These are phyloP conservation scores for Gymnodraco acuticeps DNA, from an alignment of 2,797 vertebrate genomes.

Conservation along the genomic window DNA sequence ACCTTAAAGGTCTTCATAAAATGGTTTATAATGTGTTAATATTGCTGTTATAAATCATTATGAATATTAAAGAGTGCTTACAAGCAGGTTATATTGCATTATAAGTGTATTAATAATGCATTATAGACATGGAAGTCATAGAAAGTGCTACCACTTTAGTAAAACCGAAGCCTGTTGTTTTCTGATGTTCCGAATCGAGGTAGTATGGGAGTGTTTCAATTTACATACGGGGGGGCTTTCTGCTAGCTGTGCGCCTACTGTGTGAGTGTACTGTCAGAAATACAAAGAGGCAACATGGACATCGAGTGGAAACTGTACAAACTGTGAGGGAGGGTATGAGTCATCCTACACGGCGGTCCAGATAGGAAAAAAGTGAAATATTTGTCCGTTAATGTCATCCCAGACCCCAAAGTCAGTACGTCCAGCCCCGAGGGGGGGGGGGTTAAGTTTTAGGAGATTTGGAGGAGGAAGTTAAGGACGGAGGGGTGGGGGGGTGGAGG, in stretches of 20 bases:
- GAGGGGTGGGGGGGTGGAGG: conserved; percentile 67
- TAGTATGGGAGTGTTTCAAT: conserved; percentile 83
- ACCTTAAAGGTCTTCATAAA: too few relatives aligned
- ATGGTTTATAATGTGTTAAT: too few relatives aligned
- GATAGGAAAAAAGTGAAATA: conserved; percentile 78
- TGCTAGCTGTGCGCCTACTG: conserved; percentile 62
- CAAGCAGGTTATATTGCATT: too few relatives aligned
- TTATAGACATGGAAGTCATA: too few relatives aligned
- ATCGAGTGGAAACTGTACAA: conserved; percentile 78
- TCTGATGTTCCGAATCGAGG: conserved; percentile 83
- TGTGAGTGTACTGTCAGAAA: conserved; percentile 62
- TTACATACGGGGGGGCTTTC: conserved; percentile 56
- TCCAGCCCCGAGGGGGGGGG: conserved; percentile 81
- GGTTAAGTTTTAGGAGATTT: conserved; percentile 30
- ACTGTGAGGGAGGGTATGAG: conserved; percentile 74
- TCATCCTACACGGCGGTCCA: conserved; percentile 74
- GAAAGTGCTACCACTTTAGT: too few relatives aligned
- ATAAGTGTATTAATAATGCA: too few relatives aligned
- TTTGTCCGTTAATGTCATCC: conserved; percentile 74
- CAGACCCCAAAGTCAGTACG: conserved; percentile 75
- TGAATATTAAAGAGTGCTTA: too few relatives aligned
- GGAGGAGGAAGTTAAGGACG: not conserved
- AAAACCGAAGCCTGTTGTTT: conserved; percentile 55
- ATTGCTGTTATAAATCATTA: too few relatives aligned
- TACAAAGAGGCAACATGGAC: conserved; percentile 84